Evolutionary conservation across 2,888 invertebrate species (phyloP).

Genomic region (Ophioninae sp.): DNA sequence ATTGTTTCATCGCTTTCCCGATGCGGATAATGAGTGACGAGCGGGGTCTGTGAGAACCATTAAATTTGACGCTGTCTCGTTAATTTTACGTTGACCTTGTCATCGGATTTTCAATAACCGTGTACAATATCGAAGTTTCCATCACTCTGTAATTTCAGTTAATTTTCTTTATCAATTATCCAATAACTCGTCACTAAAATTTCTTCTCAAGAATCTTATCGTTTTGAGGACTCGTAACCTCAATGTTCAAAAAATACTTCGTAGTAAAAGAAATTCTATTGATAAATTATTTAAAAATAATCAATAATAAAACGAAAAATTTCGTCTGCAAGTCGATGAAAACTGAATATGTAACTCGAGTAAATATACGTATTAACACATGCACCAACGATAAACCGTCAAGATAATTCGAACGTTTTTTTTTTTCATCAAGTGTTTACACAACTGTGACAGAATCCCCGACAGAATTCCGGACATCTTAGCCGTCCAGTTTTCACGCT

Average conservation of each 20-base stretch:
- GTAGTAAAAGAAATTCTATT: not conserved
- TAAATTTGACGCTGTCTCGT: not conserved
- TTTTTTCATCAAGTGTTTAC: not conserved
- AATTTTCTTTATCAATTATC: not conserved
- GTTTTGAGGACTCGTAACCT: too few relatives aligned
- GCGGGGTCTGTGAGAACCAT: not conserved
- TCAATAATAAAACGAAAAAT: not conserved
- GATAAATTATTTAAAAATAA: not conserved
- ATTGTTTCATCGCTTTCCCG: conserved; percentile 27
- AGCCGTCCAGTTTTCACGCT: too few relatives aligned
- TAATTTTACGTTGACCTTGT: not conserved
- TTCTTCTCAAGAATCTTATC: not conserved
- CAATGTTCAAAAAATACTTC: not conserved
- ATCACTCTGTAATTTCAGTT: not conserved
- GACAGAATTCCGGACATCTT: not conserved
- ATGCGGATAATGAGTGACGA: not conserved
- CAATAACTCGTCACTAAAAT: not conserved
- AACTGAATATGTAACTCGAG: not conserved
- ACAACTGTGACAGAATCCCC: not conserved
- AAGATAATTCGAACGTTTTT: not conserved
- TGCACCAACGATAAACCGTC: not conserved
- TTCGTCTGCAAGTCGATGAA: not conserved
- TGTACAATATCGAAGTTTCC: not conserved
- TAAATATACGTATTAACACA: not conserved
- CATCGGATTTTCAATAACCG: not conserved